A percentile compares a stretch with the other conserved stretches of the same genome.
phyloP scores from a whole-genome alignment of 2,888 invertebrate species.

The Andricus curvator region DNA sequence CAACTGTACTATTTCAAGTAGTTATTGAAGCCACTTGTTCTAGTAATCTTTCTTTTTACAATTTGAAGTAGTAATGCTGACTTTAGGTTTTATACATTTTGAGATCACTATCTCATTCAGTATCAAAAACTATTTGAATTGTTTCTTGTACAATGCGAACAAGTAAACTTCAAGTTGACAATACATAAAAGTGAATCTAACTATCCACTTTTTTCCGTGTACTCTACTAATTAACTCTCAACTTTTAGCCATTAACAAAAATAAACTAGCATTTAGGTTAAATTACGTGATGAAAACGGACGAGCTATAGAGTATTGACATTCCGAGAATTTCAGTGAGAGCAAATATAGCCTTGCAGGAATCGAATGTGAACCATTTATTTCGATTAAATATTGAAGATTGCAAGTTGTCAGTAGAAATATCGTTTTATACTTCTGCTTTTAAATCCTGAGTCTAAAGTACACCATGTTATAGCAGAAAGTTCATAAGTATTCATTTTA shows the following conservation, averaged over 20 bases:
- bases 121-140: too few species aligned
- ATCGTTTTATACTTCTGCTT: not conserved
- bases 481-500: too few species aligned
- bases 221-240: not conserved
- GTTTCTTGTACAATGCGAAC: too few species aligned
- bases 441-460: not conserved
- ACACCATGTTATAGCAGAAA: not conserved
- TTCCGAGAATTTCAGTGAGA: not conserved
- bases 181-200: too few species aligned
- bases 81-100: too few species aligned
- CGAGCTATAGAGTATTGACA: not conserved
- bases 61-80: too few species aligned
- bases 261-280: not conserved
- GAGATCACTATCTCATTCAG: too few species aligned
- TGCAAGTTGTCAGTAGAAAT: not conserved
- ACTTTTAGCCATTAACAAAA: not conserved
- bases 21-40: too few species aligned
- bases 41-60: too few species aligned
- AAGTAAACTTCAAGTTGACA: too few species aligned
- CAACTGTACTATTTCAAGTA: too few species aligned
- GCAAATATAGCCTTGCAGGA: not conserved
- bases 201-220: too few species aligned
- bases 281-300: not conserved
- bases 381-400: not conserved
- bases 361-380: not conserved